phyloP scores from a whole-genome alignment of 2,113 vertebrate species.

The Notothenia rossii region DNA sequence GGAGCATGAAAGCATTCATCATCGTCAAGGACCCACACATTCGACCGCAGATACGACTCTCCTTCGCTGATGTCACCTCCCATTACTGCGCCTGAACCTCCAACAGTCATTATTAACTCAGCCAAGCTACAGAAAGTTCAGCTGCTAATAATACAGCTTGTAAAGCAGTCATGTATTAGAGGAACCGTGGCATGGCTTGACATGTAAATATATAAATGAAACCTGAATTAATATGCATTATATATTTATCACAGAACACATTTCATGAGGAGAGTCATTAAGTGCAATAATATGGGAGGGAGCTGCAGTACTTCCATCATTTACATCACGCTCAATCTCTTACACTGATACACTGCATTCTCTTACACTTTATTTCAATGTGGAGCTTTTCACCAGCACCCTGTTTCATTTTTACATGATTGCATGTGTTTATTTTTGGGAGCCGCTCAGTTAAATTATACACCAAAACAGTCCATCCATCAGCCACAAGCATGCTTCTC shows the following conservation, averaged over 20 bases:
- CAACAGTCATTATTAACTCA: not conserved
- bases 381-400: not conserved
- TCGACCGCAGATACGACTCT: constrained; percentile 1
- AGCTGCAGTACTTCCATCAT: not conserved
- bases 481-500: constrained; percentile 8
- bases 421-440: constrained; percentile 24
- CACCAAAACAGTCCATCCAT: constrained; percentile 21
- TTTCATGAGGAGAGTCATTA: not conserved
- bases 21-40: constrained; percentile 15
- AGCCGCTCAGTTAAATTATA: constrained; percentile 6
- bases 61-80: constrained; percentile 19
- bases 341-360: not conserved
- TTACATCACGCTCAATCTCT: not conserved
- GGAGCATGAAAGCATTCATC: constrained; percentile 23
- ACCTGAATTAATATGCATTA: not conserved
- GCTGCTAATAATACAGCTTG: not conserved
- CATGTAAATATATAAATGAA: not conserved
- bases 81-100: constrained; percentile 4
- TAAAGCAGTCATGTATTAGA: not conserved
- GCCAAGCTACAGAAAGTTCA: not conserved
- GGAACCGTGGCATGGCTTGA: not conserved
- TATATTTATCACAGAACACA: not conserved
- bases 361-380: not conserved
- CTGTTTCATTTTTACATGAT: constrained; percentile 38
- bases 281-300: not conserved